Conservation (phyloP, 2,888 invertebrate species). For the Heterodera filipjevi region DNA sequence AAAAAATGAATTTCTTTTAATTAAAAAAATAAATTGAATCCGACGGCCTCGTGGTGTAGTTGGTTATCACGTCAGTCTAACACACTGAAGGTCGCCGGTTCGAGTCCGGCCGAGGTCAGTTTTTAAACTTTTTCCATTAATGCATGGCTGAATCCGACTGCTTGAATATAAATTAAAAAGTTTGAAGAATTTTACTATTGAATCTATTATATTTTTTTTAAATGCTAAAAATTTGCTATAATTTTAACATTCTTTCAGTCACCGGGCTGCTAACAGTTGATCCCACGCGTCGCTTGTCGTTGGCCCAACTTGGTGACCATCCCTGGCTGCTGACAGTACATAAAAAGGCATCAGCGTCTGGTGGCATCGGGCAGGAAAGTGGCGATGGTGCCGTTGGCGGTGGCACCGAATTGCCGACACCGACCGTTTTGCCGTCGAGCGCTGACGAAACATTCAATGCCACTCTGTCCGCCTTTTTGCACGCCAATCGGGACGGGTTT, state of each 20-base stretch:
- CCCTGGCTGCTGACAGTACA: constrained; percentile 71
- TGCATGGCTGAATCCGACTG: no score
- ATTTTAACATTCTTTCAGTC: constrained; percentile 53
- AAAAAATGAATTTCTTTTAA: no score
- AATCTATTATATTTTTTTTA: not conserved
- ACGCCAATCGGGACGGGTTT: constrained; percentile 77
- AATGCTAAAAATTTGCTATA: not conserved
- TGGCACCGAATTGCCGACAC: constrained; percentile 63
- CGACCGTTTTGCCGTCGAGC: constrained; percentile 57
- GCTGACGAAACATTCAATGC: constrained; percentile 69
- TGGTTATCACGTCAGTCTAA: constrained; percentile 64
- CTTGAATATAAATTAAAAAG: no score
- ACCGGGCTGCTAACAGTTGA: constrained; percentile 79
- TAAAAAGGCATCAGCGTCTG: not conserved
- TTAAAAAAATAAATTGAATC: not conserved
- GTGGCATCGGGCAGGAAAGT: constrained; percentile 39
- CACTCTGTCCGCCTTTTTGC: constrained; percentile 75
- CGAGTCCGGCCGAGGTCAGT: constrained; percentile 61
- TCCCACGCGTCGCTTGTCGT: constrained; percentile 75
- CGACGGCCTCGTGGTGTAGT: constrained; percentile 56
- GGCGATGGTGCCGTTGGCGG: constrained; percentile 40
- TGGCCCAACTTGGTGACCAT: constrained; percentile 74
- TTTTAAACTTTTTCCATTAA: not conserved
- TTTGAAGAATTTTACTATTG: no score
- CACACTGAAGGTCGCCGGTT: constrained; percentile 64